Evolutionary conservation across 2,113 vertebrate genomes (phyloP), one percentile per base, ranked within the genome.

Genomic region (Burhinus bistriatus): DNA sequence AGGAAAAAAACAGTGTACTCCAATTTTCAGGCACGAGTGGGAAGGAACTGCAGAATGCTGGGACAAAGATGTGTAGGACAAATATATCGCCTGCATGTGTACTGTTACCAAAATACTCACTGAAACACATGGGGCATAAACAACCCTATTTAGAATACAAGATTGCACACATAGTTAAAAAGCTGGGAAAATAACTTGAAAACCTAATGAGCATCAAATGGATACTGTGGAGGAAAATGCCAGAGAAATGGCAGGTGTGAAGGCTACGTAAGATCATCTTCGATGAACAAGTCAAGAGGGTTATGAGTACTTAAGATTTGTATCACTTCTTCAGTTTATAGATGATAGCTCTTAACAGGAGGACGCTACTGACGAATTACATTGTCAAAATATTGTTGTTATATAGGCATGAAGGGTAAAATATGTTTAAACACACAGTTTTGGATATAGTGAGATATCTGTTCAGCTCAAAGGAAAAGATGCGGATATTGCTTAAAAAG

Each of bases 321-420:
- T 97, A 96, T 97, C 96, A 97, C 96, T 96, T 97, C 93, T 94
- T 96, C 95, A 97, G 96, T 97, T 95, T 94, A 96, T 95, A 94
- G 93, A 95, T 97, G 96, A 97, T 97, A 97, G 96, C 97, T 96
- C 89, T 94, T 97, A 97, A 94, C 95, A 96, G 95, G 97, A 97
- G 93, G 95, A 96, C 90, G 95, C 95, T 97, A 96, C 95, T 97
- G 96, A 97, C 83, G 71, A 97, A 96, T 97, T 96, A 97, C 96
- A 97, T 97, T 97, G 97, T 97, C 95, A 96, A 96, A 96, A 96
- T 97, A 96, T 97, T 97, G 93, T 97, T 97, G 95, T 93, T 96
- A 97, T 97, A 97, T 97, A 97, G 96, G 96, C 96, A 96, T 97
- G 96, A 97, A 97, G 96, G 96, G 95, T 97, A 97, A 97, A 97